Evolutionary conservation across 2,113 vertebrate species (phyloP).

Genomic region (Peromyscus polionotus): DNA sequence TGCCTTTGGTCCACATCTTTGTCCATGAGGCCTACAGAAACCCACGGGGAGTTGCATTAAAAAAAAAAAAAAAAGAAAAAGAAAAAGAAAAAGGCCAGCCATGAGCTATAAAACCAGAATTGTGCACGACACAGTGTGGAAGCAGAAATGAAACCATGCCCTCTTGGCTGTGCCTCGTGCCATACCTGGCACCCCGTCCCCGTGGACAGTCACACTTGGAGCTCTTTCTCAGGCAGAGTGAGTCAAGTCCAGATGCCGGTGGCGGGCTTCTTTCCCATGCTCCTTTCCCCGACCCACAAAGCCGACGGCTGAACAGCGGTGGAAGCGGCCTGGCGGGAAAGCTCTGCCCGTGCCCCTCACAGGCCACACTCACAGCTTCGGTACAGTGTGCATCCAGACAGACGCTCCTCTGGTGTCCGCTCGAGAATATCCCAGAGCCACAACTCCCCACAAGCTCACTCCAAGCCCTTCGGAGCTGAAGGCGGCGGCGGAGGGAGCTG

Average conservation of each 20-base stretch:
- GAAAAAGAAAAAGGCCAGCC: not conserved
- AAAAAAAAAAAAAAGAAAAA: not conserved
- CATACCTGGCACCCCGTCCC: not conserved
- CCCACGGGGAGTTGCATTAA: not conserved
- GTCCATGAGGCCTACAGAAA: not conserved
- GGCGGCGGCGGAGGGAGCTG: slow-evolving; percentile 49
- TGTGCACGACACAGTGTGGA: not conserved
- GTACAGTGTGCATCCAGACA: not conserved
- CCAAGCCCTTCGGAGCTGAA: slow-evolving; percentile 65
- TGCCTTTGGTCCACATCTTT: slow-evolving; percentile 38
- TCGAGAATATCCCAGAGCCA: not conserved
- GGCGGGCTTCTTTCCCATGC: not conserved
- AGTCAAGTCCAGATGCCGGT: not conserved
- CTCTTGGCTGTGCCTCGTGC: not conserved
- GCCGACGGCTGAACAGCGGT: rapidly evolving
- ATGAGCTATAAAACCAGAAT: slow-evolving; percentile 47
- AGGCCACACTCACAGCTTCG: not conserved
- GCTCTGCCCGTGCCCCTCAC: not conserved
- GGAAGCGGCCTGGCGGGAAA: not conserved
- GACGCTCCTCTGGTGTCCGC: not conserved
- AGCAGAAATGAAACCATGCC: not conserved
- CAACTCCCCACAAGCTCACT: not conserved
- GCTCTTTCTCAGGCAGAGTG: slow-evolving; percentile 1
- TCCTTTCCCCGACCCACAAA: not conserved
- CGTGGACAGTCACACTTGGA: not conserved